Percentiles rank a stretch among this genome's conserved stretches.
These are phyloP conservation scores for Eriosoma lanigerum DNA, from an alignment of 1,140 invertebrate species.

Conservation along the genomic window DNA sequence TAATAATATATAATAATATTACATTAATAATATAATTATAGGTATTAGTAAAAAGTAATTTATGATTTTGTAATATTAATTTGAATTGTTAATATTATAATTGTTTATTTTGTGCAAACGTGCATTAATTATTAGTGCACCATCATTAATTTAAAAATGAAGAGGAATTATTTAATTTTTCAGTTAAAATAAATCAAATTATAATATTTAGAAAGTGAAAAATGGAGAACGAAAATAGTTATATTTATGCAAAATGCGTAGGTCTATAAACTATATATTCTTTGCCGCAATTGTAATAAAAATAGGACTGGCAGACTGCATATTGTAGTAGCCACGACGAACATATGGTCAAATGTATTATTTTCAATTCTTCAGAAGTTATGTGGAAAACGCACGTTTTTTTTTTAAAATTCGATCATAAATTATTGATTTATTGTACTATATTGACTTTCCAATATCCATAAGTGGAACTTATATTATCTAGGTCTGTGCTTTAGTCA, in stretches of 20 bases:
- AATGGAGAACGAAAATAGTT: background rate
- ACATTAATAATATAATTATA: too few species aligned
- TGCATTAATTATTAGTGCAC: too few species aligned
- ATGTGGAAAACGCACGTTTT: background rate
- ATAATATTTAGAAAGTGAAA: constrained; percentile 10
- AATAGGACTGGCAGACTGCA: background rate
- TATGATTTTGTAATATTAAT: too few species aligned
- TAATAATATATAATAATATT: too few species aligned
- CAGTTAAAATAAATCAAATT: too few species aligned
- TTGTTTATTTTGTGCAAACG: too few species aligned
- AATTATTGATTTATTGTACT: background rate
- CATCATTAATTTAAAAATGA: too few species aligned
- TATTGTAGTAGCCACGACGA: background rate
- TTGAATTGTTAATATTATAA: too few species aligned
- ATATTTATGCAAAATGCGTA: constrained; percentile 14
- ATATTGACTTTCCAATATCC: constrained; percentile 14
- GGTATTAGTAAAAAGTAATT: too few species aligned
- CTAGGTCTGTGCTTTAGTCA: background rate
- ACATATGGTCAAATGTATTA: constrained; percentile 8
- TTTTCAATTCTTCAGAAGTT: background rate
- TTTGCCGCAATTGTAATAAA: background rate
- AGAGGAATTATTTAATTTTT: too few species aligned
- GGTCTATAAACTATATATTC: background rate
- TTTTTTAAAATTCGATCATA: background rate
- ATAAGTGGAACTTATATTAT: constrained; percentile 4